Percentiles rank a stretch among this genome's conserved stretches.
Evolutionary conservation across 2,113 vertebrate species (phyloP).

Genomic region (Platichthys stellatus): DNA sequence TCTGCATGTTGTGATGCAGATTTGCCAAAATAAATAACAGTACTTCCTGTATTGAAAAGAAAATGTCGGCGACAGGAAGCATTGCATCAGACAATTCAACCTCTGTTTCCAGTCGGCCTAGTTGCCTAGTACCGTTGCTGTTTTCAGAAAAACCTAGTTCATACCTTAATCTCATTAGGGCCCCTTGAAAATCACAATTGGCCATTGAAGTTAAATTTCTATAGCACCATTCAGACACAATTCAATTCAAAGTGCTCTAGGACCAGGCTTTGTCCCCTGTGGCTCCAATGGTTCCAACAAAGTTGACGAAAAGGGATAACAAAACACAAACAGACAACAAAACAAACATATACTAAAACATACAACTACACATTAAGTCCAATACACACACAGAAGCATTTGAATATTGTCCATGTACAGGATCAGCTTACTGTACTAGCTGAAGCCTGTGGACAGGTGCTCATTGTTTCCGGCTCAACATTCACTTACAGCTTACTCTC

Average conservation of each 20-base stretch:
- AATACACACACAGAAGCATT: background rate
- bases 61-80: no score
- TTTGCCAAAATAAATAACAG: background rate
- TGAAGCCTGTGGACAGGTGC: conserved; percentile 7
- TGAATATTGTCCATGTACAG: background rate
- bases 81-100: background rate
- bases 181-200: no score
- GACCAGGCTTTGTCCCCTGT: no score
- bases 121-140: background rate
- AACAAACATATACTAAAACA: no score
- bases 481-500: conserved; percentile 19
- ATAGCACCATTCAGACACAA: no score
- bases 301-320: background rate
- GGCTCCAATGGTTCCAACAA: no score
- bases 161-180: no score
- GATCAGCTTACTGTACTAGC: background rate
- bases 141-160: no score
- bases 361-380: background rate
- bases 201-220: no score
- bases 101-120: background rate
- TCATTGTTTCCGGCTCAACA: conserved; percentile 10
- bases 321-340: background rate
- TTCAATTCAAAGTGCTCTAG: no score
- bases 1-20: background rate
- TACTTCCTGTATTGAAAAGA: background rate